Evolutionary conservation across 1,140 invertebrate species (phyloP).

Genomic region (Drosophila orosa): DNA sequence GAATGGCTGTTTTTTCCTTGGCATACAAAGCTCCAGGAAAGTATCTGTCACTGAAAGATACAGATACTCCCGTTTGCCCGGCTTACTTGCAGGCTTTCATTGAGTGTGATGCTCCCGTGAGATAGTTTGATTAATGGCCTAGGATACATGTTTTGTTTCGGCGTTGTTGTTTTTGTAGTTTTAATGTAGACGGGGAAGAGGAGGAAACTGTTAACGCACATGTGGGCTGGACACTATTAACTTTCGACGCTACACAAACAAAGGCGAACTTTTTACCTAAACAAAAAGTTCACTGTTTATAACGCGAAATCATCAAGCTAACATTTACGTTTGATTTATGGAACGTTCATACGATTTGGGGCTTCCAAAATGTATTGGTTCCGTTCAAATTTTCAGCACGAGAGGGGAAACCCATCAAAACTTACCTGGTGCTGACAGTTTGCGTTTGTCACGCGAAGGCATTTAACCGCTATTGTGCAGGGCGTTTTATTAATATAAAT

Average conservation of each 20-base stretch:
- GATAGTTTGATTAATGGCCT: constrained; percentile 81
- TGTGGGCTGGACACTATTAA: constrained; percentile 70
- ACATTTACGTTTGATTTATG: constrained; percentile 75
- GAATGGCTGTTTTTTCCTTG: constrained; percentile 39
- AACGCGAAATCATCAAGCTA: constrained; percentile 81
- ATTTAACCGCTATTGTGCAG: constrained; percentile 54
- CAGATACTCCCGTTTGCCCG: constrained; percentile 40
- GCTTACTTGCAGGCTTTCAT: constrained; percentile 38
- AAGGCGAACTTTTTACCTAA: constrained; percentile 48
- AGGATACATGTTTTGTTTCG: constrained; percentile 58
- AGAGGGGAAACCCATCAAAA: constrained; percentile 6
- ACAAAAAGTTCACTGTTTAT: constrained; percentile 66
- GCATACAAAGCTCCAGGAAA: constrained; percentile 66
- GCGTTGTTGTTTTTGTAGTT: constrained; percentile 53
- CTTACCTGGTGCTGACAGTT: constrained; percentile 60
- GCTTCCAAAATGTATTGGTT: constrained; percentile 73
- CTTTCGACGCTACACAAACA: constrained; percentile 63
- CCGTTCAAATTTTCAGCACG: constrained; percentile 60
- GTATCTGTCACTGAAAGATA: constrained; percentile 74
- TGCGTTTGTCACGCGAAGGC: constrained; percentile 77
- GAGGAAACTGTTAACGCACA: constrained; percentile 69
- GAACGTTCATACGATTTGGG: constrained; percentile 50
- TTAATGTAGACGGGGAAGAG: constrained; percentile 40
- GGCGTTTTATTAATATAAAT: constrained; percentile 67
- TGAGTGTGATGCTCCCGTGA: constrained; percentile 75